phyloP scores from a whole-genome alignment of 2,888 invertebrate genomes.

The Calameuta pallipes region DNA sequence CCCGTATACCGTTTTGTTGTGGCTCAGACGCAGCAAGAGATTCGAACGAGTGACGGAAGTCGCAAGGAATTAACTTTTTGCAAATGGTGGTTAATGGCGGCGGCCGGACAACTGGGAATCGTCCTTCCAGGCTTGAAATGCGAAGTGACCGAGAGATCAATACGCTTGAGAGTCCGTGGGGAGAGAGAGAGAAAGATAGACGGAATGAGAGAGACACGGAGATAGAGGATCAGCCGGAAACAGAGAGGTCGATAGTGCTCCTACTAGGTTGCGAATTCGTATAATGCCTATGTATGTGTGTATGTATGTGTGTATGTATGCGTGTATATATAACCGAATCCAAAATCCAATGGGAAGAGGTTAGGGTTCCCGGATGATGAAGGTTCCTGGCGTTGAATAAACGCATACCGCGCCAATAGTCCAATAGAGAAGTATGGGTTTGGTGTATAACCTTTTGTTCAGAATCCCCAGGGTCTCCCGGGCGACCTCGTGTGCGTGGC shows the following conservation, averaged over 20 bases:
- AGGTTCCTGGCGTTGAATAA: background rate
- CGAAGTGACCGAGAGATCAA: slow-evolving; percentile 59
- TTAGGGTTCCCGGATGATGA: background rate
- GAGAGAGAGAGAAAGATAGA: slow-evolving; percentile 13
- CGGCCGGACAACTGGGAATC: slow-evolving; percentile 22
- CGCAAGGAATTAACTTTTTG: background rate
- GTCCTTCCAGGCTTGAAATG: slow-evolving; percentile 58
- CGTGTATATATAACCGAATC: background rate
- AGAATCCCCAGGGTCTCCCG: background rate
- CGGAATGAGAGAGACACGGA: background rate
- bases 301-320: background rate
- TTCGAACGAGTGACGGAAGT: background rate
- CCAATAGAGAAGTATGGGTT: background rate
- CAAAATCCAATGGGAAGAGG: background rate
- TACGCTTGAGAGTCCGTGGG: slow-evolving; percentile 48
- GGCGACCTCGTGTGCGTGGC: background rate
- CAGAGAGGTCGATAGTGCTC: background rate
- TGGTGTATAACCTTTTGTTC: background rate
- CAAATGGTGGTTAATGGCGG: background rate
- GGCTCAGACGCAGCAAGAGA: background rate
- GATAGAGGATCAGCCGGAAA: background rate
- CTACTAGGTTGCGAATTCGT: background rate
- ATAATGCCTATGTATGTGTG: background rate
- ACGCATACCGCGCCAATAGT: background rate
- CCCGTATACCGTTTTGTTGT: background rate